Evolutionary conservation across 37 sponge, comb jelly and placozoan genomes (phyloP).

Genomic region (Eunapius fragilis): DNA sequence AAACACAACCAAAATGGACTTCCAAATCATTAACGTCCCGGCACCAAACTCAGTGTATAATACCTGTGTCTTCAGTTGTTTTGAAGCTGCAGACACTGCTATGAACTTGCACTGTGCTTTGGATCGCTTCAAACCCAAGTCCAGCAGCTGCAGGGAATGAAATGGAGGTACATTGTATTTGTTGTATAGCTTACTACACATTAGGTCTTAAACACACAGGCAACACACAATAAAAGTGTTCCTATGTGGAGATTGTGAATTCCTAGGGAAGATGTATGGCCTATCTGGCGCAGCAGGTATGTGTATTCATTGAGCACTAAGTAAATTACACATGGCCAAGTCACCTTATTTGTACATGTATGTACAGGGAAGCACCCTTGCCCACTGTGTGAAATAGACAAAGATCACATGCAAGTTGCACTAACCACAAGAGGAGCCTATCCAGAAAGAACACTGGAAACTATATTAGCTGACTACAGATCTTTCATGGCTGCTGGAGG

Average conservation of each 20-base stretch:
- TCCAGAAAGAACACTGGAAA: neutral
- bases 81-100: neutral
- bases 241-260: neutral
- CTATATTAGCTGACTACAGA: neutral
- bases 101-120: neutral
- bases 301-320: neutral
- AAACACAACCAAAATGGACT: neutral
- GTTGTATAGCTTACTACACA: neutral
- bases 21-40: neutral
- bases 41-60: neutral
- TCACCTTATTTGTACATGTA: neutral
- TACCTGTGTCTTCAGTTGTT: neutral
- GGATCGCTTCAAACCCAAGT: neutral
- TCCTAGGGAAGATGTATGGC: neutral
- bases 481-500: neutral
- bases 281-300: neutral
- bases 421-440: too few species aligned
- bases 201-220: neutral
- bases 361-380: neutral
- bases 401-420: neutral
- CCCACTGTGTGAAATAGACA: neutral
- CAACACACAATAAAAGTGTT: neutral
- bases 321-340: neutral
- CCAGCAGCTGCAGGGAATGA: neutral
- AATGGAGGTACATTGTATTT: neutral